A percentile compares a stretch with the other conserved stretches of the same genome.
Evolutionary conservation across 1,140 invertebrate species (phyloP).

Genomic region (Homarus americanus): DNA sequence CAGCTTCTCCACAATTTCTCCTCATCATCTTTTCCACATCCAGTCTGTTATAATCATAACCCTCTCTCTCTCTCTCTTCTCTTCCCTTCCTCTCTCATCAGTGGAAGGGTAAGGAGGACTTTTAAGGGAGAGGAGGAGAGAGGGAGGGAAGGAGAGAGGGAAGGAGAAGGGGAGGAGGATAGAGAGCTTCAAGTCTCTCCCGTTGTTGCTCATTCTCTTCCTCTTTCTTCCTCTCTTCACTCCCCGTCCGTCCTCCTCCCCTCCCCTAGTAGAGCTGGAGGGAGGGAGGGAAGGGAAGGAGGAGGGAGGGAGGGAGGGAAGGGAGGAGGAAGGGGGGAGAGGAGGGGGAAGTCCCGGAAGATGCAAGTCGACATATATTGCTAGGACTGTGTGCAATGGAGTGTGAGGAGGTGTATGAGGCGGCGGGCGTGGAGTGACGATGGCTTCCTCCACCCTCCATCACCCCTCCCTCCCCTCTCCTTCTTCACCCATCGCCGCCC

Average conservation of each 20-base stretch:
- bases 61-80: too few species aligned
- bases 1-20: too few species aligned
- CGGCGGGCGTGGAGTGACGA: neutral
- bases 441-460: neutral
- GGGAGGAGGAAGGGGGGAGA: too few species aligned
- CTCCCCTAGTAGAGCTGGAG: neutral
- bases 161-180: neutral
- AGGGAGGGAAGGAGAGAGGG: conserved; percentile 2
- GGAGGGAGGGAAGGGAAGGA: too few species aligned
- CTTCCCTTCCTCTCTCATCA: too few species aligned
- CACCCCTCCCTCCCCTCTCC: neutral
- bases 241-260: neutral
- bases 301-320: too few species aligned
- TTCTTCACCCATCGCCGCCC: too few species aligned
- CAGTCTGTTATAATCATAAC: too few species aligned
- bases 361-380: conserved; percentile 12
- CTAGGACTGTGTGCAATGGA: conserved; percentile 33
- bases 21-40: too few species aligned
- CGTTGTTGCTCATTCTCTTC: neutral
- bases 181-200: too few species aligned
- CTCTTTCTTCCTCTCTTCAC: neutral
- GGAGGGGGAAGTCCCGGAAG: neutral
- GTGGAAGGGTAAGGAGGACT: too few species aligned
- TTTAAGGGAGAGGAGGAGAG: neutral
- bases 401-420: conserved; percentile 41